Evolutionary conservation across 2,888 invertebrate genomes (phyloP).

Genomic region (Carcina quercana): DNA sequence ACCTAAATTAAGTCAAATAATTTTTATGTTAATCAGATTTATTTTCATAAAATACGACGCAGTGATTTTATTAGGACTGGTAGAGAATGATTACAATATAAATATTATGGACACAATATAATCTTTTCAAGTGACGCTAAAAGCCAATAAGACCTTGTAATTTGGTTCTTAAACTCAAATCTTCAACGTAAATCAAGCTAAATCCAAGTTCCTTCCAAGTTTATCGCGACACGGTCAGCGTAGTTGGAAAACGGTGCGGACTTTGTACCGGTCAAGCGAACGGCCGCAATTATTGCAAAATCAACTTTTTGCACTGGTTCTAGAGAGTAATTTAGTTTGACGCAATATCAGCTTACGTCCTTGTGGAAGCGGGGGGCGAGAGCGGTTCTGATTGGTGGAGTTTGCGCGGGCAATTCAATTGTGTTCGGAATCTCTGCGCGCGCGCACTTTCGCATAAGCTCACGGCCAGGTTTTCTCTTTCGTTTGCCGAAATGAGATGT

Average conservation of each 20-base stretch:
- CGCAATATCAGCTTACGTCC: conserved; percentile 41
- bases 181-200: no score
- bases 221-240: no score
- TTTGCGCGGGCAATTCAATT: conserved; percentile 62
- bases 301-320: conserved; percentile 17
- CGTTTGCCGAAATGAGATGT: conserved; percentile 49
- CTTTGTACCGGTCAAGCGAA: conserved; percentile 26
- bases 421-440: conserved; percentile 41
- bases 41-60: no score
- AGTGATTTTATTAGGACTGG: no score
- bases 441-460: conserved; percentile 61
- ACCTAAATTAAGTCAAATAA: no score
- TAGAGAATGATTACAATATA: no score
- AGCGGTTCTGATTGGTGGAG: conserved; percentile 42
- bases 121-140: no score
- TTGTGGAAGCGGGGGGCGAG: conserved; percentile 44
- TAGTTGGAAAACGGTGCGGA: conserved; percentile 24
- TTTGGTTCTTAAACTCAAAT: no score
- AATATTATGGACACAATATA: no score
- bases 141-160: no score
- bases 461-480: conserved; percentile 57
- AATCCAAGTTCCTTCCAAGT: no score
- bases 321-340: conserved; percentile 33
- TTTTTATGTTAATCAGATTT: no score
- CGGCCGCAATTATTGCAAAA: conserved; percentile 12